phyloP scores from a whole-genome alignment of 1,140 invertebrate species.

The Hermatobates lingyangjiaoensis region DNA sequence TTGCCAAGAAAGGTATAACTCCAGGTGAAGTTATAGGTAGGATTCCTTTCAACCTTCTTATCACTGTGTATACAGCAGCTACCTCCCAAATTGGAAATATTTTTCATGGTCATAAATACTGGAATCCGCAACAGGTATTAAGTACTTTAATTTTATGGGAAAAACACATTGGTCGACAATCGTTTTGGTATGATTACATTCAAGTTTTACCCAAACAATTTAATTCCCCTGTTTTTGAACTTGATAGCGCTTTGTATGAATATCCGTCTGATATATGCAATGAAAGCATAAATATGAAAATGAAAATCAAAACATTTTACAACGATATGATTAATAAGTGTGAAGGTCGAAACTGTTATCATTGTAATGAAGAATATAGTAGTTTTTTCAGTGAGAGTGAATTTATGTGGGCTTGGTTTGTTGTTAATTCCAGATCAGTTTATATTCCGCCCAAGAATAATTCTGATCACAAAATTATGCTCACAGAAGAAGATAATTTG shows the following conservation, averaged over 20 bases:
- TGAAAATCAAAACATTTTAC: constrained; percentile 13
- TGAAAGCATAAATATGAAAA: constrained; percentile 14
- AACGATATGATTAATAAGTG: constrained; percentile 4
- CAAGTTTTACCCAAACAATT: constrained; percentile 24
- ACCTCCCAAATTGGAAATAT: constrained; percentile 14
- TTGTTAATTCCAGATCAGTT: constrained; percentile 39
- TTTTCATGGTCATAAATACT: constrained; percentile 11
- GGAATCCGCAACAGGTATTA: constrained; percentile 21
- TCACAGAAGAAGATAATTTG: constrained; percentile 22
- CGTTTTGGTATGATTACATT: constrained; percentile 25
- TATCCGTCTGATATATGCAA: constrained; percentile 15
- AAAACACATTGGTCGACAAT: constrained; percentile 15
- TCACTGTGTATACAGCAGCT: constrained; percentile 21
- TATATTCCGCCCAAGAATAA: constrained; percentile 17
- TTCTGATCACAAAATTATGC: constrained; percentile 11
- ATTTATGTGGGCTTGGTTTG: constrained; percentile 30
- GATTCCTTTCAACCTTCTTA: constrained; percentile 25
- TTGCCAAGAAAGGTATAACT: constrained; percentile 21
- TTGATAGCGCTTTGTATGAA: constrained; percentile 9
- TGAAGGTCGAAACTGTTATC: constrained; percentile 11
- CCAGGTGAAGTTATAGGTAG: constrained; percentile 24
- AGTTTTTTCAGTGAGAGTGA: constrained; percentile 17
- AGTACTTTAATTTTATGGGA: constrained; percentile 26
- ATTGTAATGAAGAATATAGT: constrained; percentile 14
- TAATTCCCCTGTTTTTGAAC: constrained; percentile 20